Evolutionary conservation across 2,888 invertebrate genomes (phyloP), one percentile per base, ranked within the genome.

Genomic region (Drosophila tanythrix): DNA sequence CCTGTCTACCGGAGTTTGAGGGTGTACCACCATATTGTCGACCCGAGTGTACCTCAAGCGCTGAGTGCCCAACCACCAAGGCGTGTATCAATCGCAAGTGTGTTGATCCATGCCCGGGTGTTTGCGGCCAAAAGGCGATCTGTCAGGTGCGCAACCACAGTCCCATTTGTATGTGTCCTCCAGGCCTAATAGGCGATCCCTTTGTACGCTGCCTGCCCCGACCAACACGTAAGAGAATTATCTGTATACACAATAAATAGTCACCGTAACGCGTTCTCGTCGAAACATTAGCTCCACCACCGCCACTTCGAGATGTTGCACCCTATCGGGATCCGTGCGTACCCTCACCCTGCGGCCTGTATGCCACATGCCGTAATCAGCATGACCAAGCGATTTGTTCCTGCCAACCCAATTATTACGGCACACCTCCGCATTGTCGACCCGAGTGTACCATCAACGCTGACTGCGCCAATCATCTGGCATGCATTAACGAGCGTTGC

Each of bases 141-240:
- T 97, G 97, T 89, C 94, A 95, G 92, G 96, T 96, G 15, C 95
- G 96, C 66, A 96, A 96, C 91, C 97, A 97, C 90, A 96, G 95
- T 91, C 97, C 97, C 3, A 95, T 96, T 84, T 97, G 97, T 92
- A 95, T 95, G 60, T 97, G 97, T 90, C 94, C 93, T 31, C 84
- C 92, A 81, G 95, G 95, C 53, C 95, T 94, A 87, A 95, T 95
- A 66, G 97, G 97, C 46, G 96, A 97, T 94, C 96, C 97, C 40
- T 97, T 97, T 89, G 94, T 95, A 40, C 94, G 94, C 74, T 97
- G 97, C 89, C 94, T 93, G 79, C 93, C 94, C 53, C 69, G 83
- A 64, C 95, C 95, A 93, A 94, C 95, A 93, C 92, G 93, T 93
- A 92, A 93, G 91, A 65, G 43, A 46, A 15, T 21, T 29, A 4